phyloP scores from a whole-genome alignment of 2,113 vertebrate species.

The Phrynosoma platyrhinos region DNA sequence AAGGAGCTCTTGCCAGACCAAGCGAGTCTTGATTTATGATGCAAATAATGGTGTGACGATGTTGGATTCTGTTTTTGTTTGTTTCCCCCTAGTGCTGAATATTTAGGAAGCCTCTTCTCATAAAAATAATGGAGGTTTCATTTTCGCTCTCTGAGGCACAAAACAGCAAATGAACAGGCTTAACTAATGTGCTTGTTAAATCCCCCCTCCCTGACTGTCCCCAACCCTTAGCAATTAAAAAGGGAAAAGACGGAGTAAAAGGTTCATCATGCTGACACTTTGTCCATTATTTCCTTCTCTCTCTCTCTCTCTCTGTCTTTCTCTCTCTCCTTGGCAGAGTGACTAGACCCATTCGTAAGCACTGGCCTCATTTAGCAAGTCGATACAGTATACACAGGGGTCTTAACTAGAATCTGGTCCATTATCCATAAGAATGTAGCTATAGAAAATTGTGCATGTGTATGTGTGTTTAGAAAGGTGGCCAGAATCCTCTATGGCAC shows the following conservation, averaged over 20 bases:
- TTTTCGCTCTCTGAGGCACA: conserved; percentile 77
- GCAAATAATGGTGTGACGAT: conserved; percentile 72
- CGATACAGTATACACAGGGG: conserved; percentile 2
- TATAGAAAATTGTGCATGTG: too few relatives aligned
- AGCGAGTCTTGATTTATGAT: conserved; percentile 70
- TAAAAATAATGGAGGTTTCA: conserved; percentile 77
- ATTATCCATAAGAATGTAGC: conserved; percentile 42
- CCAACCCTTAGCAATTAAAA: conserved; percentile 64
- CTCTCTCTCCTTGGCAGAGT: conserved; percentile 17
- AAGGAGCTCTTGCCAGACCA: conserved; percentile 70
- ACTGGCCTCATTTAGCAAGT: conserved; percentile 41
- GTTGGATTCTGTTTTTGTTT: conserved; percentile 56
- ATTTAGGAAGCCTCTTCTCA: conserved; percentile 79
- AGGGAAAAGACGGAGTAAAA: conserved; percentile 64
- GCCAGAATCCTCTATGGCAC: too few relatives aligned
- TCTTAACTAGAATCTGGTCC: conserved; percentile 5
- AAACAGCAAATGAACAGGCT: conserved; percentile 77
- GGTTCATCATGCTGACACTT: conserved; percentile 58
- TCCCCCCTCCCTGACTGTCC: background rate
- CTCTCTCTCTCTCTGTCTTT: conserved; percentile 40
- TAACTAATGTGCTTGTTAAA: conserved; percentile 68
- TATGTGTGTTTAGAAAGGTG: too few relatives aligned
- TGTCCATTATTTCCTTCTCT: conserved; percentile 43
- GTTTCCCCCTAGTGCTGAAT: conserved; percentile 71
- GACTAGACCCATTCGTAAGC: conserved; percentile 35